A percentile compares a stretch with the other conserved stretches of the same genome.
phyloP scores from a whole-genome alignment of 2,113 vertebrate genomes.

The Crotalus tigris region DNA sequence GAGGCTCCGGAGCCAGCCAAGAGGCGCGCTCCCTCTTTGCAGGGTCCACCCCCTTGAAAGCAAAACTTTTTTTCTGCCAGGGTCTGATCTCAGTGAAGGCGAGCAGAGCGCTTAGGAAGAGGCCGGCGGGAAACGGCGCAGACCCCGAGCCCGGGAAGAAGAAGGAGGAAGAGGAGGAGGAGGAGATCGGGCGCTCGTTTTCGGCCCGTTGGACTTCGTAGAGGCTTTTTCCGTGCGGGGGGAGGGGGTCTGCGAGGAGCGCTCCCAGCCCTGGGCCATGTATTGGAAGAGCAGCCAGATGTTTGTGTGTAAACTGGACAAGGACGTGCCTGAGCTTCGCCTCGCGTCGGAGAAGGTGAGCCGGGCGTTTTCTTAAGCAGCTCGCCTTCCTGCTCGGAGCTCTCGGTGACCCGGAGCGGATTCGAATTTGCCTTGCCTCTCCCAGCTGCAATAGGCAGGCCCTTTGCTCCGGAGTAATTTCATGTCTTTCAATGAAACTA shows the following conservation, averaged over 20 bases:
- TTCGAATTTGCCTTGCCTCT: not conserved
- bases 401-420: not conserved
- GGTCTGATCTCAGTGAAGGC: constrained; percentile 55
- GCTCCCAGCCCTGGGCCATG: constrained; percentile 72
- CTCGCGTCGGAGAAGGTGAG: constrained; percentile 80
- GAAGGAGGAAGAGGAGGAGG: not conserved
- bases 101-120: constrained; percentile 42
- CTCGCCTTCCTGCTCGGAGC: not conserved
- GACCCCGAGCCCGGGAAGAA: not conserved
- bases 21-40: constrained; percentile 15
- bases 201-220: not conserved
- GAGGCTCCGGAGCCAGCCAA: constrained; percentile 68
- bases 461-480: not conserved
- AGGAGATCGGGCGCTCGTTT: not conserved
- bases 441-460: not conserved
- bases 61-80: constrained; percentile 68
- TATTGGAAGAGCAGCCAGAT: constrained; percentile 88
- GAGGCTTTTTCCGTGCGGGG: not conserved
- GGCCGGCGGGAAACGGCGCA: not conserved
- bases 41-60: constrained; percentile 78
- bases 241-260: constrained; percentile 65
- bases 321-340: constrained; percentile 70
- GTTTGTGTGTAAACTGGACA: constrained; percentile 75
- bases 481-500: not conserved
- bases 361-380: not conserved